Conservation (phyloP, 2,797 vertebrate species). For the Epinephelus coioides region DNA sequence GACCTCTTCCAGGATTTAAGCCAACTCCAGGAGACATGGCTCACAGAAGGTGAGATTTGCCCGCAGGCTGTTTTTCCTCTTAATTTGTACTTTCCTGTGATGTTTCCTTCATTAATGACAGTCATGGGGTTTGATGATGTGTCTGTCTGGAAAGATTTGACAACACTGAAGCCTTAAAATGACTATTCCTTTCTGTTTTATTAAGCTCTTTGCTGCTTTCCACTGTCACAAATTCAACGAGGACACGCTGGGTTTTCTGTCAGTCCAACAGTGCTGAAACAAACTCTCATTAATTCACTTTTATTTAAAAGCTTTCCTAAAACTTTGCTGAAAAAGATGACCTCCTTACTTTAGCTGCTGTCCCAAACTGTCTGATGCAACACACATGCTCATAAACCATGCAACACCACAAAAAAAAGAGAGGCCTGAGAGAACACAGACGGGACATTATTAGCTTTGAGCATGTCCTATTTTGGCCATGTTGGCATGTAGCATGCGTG, state of each 20-base stretch:
- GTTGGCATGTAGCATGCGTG: slow-evolving; percentile 73
- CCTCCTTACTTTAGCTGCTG: slow-evolving; percentile 9
- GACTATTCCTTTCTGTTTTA: neutral
- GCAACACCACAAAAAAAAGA: slow-evolving; percentile 20
- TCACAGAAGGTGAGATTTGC: slow-evolving; percentile 93
- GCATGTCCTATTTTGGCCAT: slow-evolving; percentile 81
- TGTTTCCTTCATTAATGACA: slow-evolving; percentile 20
- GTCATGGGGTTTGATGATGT: neutral
- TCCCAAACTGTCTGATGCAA: slow-evolving; percentile 55
- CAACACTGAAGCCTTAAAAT: neutral
- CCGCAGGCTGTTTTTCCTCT: slow-evolving; percentile 45
- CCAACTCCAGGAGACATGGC: slow-evolving; percentile 98
- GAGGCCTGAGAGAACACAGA: slow-evolving; percentile 60
- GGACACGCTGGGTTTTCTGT: neutral
- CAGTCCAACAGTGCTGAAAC: neutral
- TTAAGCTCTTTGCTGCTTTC: neutral
- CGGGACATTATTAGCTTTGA: slow-evolving; percentile 76
- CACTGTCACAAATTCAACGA: too few relatives aligned
- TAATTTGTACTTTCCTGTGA: slow-evolving; percentile 10
- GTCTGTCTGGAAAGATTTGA: slow-evolving; percentile 1
- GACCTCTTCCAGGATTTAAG: slow-evolving; percentile 98
- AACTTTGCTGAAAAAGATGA: slow-evolving; percentile 7
- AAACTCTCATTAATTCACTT: neutral
- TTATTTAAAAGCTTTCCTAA: neutral
- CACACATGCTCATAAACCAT: slow-evolving; percentile 61